Evolutionary conservation across 2,888 invertebrate genomes (phyloP), one percentile per base, ranked within the genome.

Genomic region (Acrobasis suavella): DNA sequence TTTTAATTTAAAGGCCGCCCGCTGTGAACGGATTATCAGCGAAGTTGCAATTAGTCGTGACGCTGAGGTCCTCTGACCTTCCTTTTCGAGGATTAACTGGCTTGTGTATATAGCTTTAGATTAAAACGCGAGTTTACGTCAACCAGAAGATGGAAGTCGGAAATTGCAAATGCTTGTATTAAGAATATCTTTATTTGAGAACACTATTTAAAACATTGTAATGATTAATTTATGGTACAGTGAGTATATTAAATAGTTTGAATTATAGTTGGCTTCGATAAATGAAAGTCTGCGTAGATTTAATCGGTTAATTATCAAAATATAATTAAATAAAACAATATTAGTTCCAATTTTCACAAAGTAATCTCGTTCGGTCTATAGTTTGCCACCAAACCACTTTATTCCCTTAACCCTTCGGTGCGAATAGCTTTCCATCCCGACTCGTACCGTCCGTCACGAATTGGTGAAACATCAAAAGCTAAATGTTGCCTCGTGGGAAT

Each of bases 1-100:
- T 91, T 91, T 92, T 91, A 90, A 91, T 91, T 91, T 89, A 83
- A 78, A 80, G 79, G 83, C 87, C 90, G 82, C 91, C 91, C 82
- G 89, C 90, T 88, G 91, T 78, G 90, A 84, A 82, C 79, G 90
- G 91, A 91, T 92, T 92, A 91, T 84, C 85, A 78, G 80, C 77
- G 74, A 83, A 81, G 78, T 82, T 72, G 86, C 89, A 91, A 91
- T 91, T 89, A 91, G 91, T 86, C 82, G 77, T 80, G 62, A 55
- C 78, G 75, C 78, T 77, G 78, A 79, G 81, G 80, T 77, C 77
- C 73, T 72, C 72, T 75, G 70, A 72, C 78, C 76, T 69, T 79
- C 78, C 81, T 83, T 81, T 80, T 74, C 71, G 66, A 74, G 78
- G 81, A 81, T 85, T 83, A 83, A 69, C 71, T 64, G 65, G 39